Percentiles rank a stretch among this genome's conserved stretches.
Conservation (phyloP, 2,113 vertebrate genomes). For the Butorides virescens region DNA sequence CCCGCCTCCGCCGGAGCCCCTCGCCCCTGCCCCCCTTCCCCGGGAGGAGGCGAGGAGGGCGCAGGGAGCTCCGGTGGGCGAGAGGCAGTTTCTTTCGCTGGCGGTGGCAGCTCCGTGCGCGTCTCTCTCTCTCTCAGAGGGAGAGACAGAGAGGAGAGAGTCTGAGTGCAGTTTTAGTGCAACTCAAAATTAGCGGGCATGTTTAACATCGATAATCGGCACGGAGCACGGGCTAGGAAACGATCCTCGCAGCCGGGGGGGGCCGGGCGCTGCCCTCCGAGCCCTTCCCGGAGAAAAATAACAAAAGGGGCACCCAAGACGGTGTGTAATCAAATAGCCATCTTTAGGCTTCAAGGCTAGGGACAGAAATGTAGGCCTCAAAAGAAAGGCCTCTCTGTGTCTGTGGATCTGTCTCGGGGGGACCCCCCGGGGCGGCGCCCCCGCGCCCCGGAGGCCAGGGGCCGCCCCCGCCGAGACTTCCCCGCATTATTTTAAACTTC, state of each 20-base stretch:
- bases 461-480: constrained; percentile 61
- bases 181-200: constrained; percentile 96
- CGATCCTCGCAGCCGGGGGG: constrained; percentile 75
- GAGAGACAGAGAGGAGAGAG: constrained; percentile 64
- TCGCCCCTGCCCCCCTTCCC: neutral
- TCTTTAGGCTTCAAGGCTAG: constrained; percentile 91
- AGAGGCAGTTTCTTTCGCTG: constrained; percentile 42
- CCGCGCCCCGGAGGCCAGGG: constrained; percentile 57
- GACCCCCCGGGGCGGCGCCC: constrained; percentile 51
- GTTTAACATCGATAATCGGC: constrained; percentile 94
- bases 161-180: constrained; percentile 88
- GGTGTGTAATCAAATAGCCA: constrained; percentile 86
- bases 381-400: constrained; percentile 83
- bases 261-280: constrained; percentile 69
- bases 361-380: constrained; percentile 92
- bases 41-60: neutral
- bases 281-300: constrained; percentile 71
- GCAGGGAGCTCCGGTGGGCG: neutral
- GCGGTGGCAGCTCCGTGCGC: constrained; percentile 16
- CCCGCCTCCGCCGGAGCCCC: neutral
- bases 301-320: constrained; percentile 82
- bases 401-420: constrained; percentile 58
- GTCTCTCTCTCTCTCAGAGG: neutral
- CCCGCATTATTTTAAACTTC: constrained; percentile 77
- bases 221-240: constrained; percentile 79